These are phyloP conservation scores for Puntigrus tetrazona DNA, from an alignment of 2,113 vertebrate genomes.

Conservation along the genomic window DNA sequence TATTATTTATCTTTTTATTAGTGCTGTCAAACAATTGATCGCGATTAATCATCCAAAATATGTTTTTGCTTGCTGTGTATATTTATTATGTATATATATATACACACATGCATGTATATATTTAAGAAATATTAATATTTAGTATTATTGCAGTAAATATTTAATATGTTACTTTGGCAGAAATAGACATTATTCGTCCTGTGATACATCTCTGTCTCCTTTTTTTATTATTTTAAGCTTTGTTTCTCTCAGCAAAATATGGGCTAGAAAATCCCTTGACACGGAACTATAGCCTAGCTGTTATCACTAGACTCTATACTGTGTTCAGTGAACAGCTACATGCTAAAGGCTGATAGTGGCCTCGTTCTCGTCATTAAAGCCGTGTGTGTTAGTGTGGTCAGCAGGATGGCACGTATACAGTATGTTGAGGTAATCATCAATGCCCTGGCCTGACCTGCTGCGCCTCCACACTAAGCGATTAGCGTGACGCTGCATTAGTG, in stretches of 20 bases:
- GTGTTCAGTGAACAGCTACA: neutral
- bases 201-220: neutral
- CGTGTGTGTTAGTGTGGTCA: conserved; percentile 24
- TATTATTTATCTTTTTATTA: too few relatives aligned
- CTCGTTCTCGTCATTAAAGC: neutral
- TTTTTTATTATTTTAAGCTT: neutral
- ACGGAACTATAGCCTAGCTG: neutral
- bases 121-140: neutral
- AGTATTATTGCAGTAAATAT: neutral
- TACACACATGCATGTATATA: too few relatives aligned
- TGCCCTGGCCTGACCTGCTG: conserved; percentile 25
- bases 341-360: neutral
- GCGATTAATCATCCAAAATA: too few relatives aligned
- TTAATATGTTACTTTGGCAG: neutral
- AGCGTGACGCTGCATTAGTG: conserved; percentile 24
- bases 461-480: conserved; percentile 19
- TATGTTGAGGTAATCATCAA: conserved; percentile 34
- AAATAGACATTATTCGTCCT: neutral
- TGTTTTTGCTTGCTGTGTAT: too few relatives aligned
- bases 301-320: neutral
- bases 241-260: neutral
- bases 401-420: neutral
- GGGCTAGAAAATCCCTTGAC: neutral
- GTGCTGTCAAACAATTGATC: too few relatives aligned
- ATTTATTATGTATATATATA: too few relatives aligned